These are phyloP conservation scores for Ischnura elegans DNA, from an alignment of 2,888 invertebrate species.

Conservation along the genomic window DNA sequence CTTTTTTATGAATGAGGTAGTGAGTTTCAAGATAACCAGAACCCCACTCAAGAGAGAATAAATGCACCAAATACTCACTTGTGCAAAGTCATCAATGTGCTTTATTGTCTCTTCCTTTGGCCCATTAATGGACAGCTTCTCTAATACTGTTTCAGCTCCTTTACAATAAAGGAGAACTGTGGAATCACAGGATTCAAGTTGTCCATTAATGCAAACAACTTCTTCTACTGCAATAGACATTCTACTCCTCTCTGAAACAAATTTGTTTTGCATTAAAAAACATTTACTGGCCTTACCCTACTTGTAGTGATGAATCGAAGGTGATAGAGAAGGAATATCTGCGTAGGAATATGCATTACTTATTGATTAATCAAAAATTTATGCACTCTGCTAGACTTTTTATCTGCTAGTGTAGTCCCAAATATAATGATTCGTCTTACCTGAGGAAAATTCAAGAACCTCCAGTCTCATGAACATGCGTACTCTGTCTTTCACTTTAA, in stretches of 20 bases:
- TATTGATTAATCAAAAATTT: too few relatives aligned
- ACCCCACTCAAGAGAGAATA: too few relatives aligned
- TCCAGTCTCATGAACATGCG: slow-evolving; percentile 85
- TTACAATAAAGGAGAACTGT: slow-evolving; percentile 88
- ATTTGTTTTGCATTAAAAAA: not conserved
- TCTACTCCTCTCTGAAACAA: slow-evolving; percentile 85
- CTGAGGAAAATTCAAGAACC: slow-evolving; percentile 91
- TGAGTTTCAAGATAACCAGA: too few relatives aligned
- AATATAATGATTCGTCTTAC: slow-evolving; percentile 72
- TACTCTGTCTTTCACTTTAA: slow-evolving; percentile 77
- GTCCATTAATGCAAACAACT: slow-evolving; percentile 75
- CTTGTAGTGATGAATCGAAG: too few relatives aligned
- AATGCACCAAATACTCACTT: slow-evolving; percentile 76
- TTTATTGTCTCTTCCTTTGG: slow-evolving; percentile 76
- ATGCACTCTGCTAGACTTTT: not conserved
- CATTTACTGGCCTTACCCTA: not conserved
- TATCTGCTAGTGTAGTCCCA: not conserved
- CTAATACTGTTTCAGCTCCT: slow-evolving; percentile 89
- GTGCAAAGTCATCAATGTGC: slow-evolving; percentile 80
- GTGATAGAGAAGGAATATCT: too few relatives aligned
- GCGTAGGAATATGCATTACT: too few relatives aligned
- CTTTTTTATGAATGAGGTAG: too few relatives aligned
- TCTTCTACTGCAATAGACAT: slow-evolving; percentile 94
- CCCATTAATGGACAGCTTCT: slow-evolving; percentile 81
- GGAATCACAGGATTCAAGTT: slow-evolving; percentile 74